Evolutionary conservation across 2,888 invertebrate genomes (phyloP).

Genomic region (Andrena haemorrhoa): DNA sequence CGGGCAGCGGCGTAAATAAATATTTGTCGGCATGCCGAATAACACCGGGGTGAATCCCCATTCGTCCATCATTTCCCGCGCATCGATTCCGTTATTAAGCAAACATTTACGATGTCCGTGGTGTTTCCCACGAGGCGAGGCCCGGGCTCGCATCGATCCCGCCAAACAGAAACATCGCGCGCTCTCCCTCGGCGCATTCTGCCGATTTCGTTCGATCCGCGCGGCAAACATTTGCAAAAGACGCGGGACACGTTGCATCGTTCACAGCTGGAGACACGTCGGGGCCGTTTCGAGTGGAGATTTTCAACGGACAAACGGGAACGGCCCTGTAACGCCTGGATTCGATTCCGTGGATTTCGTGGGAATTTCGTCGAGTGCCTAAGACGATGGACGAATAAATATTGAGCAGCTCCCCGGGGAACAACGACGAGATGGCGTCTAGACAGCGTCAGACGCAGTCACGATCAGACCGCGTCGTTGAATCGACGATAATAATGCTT

Average conservation of each 20-base stretch:
- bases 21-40: slow-evolving; percentile 39
- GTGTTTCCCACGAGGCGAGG: slow-evolving; percentile 37
- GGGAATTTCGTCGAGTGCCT: slow-evolving; percentile 31
- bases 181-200: background rate
- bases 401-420: slow-evolving; percentile 52
- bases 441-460: slow-evolving; percentile 67
- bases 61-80: slow-evolving; percentile 22
- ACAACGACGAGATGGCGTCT: slow-evolving; percentile 60
- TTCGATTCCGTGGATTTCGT: slow-evolving; percentile 9
- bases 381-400: slow-evolving; percentile 55
- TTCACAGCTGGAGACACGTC: background rate
- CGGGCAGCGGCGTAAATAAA: slow-evolving; percentile 35
- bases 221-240: slow-evolving; percentile 27
- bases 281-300: background rate
- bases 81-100: slow-evolving; percentile 50
- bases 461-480: slow-evolving; percentile 52
- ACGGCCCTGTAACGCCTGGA: background rate
- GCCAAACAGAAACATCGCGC: slow-evolving; percentile 27
- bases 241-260: slow-evolving; percentile 2
- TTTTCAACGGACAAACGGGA: background rate
- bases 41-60: slow-evolving; percentile 33
- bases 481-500: slow-evolving; percentile 67
- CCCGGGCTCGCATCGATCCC: slow-evolving; percentile 7
- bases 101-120: slow-evolving; percentile 61
- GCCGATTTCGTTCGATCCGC: slow-evolving; percentile 26